These are phyloP conservation scores for Sinocyclocheilus maitianheensis DNA, from an alignment of 2,113 vertebrate genomes.

Conservation along the genomic window DNA sequence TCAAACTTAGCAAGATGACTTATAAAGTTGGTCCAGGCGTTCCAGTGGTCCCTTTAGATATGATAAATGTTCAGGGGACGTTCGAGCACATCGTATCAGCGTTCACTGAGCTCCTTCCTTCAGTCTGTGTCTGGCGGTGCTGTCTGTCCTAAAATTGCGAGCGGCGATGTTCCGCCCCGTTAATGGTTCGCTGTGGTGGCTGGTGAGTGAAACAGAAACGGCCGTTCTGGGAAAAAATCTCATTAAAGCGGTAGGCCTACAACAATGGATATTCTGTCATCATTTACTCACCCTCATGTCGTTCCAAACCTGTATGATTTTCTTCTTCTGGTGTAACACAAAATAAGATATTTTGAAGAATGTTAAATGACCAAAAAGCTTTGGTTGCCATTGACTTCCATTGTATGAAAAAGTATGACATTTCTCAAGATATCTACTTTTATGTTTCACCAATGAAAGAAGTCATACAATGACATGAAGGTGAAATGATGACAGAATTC, in stretches of 20 bases:
- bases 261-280: neutral
- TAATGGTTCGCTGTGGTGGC: neutral
- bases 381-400: neutral
- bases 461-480: neutral
- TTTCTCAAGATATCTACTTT: neutral
- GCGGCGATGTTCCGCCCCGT: neutral
- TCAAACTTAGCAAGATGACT: neutral
- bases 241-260: neutral
- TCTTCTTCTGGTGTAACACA: neutral
- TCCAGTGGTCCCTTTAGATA: neutral
- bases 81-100: neutral
- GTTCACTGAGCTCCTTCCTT: neutral
- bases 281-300: neutral
- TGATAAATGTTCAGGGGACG: neutral
- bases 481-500: neutral
- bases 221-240: neutral
- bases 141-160: neutral
- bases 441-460: neutral
- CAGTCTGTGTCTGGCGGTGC: neutral
- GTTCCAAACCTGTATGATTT: neutral
- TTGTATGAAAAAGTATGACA: neutral
- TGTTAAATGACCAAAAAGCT: neutral
- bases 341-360: neutral
- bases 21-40: neutral
- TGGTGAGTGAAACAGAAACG: neutral